Evolutionary conservation across 2,113 vertebrate genomes (phyloP).

Genomic region (Sander vitreus): DNA sequence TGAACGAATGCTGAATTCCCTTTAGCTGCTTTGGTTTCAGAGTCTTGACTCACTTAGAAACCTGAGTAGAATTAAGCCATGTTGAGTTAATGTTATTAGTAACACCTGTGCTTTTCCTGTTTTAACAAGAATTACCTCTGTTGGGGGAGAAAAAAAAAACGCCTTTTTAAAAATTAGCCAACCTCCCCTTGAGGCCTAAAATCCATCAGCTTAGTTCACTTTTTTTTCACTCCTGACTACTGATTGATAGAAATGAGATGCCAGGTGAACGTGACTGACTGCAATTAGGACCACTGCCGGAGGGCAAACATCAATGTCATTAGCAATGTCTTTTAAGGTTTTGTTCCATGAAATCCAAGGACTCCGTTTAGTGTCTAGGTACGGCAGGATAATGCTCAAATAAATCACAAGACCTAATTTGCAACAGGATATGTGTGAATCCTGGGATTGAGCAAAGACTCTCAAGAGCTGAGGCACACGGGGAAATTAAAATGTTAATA

Average conservation of each 20-base stretch:
- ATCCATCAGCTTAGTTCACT: neutral
- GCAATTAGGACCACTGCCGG: neutral
- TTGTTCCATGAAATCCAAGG: neutral
- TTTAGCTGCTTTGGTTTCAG: neutral
- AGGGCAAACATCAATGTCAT: neutral
- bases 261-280: neutral
- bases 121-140: too few species aligned
- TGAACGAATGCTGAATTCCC: neutral
- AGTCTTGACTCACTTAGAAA: neutral
- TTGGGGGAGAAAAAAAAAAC: too few species aligned
- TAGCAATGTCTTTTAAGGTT: neutral
- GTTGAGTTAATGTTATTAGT: too few species aligned
- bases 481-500: neutral
- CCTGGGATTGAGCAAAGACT: neutral
- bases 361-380: neutral
- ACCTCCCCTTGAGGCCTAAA: too few species aligned
- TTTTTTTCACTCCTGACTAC: neutral
- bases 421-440: neutral
- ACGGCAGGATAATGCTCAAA: too few species aligned
- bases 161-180: too few species aligned
- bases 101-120: too few species aligned
- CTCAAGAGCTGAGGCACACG: neutral
- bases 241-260: neutral
- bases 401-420: neutral
- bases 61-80: too few species aligned